A percentile compares a stretch with the other conserved stretches of the same genome.
Evolutionary conservation across 2,888 invertebrate genomes (phyloP).

Genomic region (Nezara viridula): DNA sequence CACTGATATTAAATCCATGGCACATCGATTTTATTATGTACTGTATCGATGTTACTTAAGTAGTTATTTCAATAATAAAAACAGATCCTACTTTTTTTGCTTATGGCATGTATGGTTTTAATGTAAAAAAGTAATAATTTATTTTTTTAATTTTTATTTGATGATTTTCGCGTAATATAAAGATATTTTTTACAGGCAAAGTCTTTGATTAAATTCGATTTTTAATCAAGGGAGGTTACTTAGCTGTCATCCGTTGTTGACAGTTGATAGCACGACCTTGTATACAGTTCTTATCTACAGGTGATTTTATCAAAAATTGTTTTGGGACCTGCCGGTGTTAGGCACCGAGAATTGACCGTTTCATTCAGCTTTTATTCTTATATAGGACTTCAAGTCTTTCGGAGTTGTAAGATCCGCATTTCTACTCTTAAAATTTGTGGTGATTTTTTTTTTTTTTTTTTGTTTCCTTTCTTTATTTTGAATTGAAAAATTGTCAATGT

Average conservation of each 20-base stretch:
- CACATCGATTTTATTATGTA: background rate
- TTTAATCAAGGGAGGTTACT: background rate
- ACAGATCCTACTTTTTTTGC: background rate
- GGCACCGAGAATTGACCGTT: constrained; percentile 53
- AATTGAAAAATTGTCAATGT: constrained; percentile 21
- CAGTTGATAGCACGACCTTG: too few relatives aligned
- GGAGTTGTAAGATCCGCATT: background rate
- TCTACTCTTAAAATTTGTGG: background rate
- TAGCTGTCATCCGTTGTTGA: background rate
- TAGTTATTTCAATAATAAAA: background rate
- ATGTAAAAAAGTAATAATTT: background rate
- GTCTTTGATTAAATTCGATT: background rate
- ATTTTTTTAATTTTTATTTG: background rate
- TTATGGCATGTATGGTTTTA: background rate
- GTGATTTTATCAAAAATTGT: constrained; percentile 5
- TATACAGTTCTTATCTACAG: background rate
- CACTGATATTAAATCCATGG: background rate
- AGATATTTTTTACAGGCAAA: background rate
- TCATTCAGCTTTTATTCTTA: constrained; percentile 12
- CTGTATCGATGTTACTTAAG: background rate
- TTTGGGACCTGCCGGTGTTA: constrained; percentile 38
- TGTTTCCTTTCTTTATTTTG: background rate
- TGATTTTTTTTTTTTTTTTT: background rate
- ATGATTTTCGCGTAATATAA: background rate
- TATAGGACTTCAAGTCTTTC: background rate